Percentiles rank a stretch among this genome's conserved stretches.
These are phyloP conservation scores for Disparrhopalites patrizii DNA, from an alignment of 2,888 invertebrate genomes.

Conservation along the genomic window DNA sequence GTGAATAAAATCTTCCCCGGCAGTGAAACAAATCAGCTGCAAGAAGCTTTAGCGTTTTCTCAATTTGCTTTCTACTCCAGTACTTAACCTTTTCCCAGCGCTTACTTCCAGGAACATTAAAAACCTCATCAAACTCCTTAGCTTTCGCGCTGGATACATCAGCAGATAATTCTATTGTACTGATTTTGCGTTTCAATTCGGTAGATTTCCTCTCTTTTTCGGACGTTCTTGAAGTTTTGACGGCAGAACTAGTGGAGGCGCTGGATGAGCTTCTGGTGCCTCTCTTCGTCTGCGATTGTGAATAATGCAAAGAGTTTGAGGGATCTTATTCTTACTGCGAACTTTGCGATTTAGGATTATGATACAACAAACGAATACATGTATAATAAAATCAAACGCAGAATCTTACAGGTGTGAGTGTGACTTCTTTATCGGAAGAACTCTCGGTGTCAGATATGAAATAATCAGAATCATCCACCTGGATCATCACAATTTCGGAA, in stretches of 20 bases:
- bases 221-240: neutral
- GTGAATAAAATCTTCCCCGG: constrained; percentile 29
- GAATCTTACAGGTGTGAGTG: constrained; percentile 12
- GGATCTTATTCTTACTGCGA: neutral
- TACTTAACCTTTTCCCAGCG: constrained; percentile 39
- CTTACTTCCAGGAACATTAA: constrained; percentile 31
- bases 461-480: constrained; percentile 32
- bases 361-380: neutral
- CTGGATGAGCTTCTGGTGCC: constrained; percentile 21
- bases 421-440: neutral
- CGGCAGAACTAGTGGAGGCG: neutral
- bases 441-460: constrained; percentile 37
- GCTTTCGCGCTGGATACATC: neutral
- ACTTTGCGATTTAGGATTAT: neutral
- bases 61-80: constrained; percentile 44
- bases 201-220: constrained; percentile 2
- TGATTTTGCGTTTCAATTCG: constrained; percentile 15
- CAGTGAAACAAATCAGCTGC: constrained; percentile 32
- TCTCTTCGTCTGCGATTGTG: constrained; percentile 2
- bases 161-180: neutral
- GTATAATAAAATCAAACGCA: neutral
- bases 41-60: constrained; percentile 33
- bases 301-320: neutral
- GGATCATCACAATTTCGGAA: constrained; percentile 15
- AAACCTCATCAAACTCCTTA: neutral